Base-by-base conservation (phyloP, 1,140 invertebrate genomes). In the Pentalonia nigronervosa region DNA sequence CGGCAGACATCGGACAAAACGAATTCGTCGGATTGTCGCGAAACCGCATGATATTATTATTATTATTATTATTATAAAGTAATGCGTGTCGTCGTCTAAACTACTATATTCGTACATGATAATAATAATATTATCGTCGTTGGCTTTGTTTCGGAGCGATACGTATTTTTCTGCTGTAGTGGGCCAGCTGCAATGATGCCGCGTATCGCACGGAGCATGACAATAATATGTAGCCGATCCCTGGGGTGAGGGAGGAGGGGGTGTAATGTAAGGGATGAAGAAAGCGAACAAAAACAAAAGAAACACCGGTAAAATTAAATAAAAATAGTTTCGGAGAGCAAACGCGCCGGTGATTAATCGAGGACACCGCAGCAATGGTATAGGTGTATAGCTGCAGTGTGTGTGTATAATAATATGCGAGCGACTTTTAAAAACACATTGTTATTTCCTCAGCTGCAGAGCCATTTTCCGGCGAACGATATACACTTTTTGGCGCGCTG, bases 401-500 rank as follows among this genome's bases (percentile, higher is more conserved):
- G 60, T 17, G 60, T 7, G 30, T n/a, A 76, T 76, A 76, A n/a
- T 76, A 34, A 76, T 76, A 76, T n/a, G n/a, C 60, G 60, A 25
- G 41, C 9, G 47, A 48, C 47, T 88, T 88, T 88, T 34, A 56
- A 89, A 89, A 89, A 53, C 48, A 89, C 47, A 36, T 89, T 53
- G 50, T 89, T 23, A 53, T 53, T 53, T 89, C 87, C 50, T 89
- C 87, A 23, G 48, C 87, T 34, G 87, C 87, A 20, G 14, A n/a
- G 20, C n/a, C 30, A 23, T 84, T 84, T 41, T 36, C 34, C 83
- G 41, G 45, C 45, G 17, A 45, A 50, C 47, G 86, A 83, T 83
- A 83, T 83, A 48, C 30, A 20, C 86, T 89, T 89, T 89, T 89
- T 89, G 87, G 87, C 87, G 87, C 87, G 14, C 25, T 89, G 48